Evolutionary conservation across 2,888 invertebrate genomes (phyloP).

Genomic region (Lagria hirta): DNA sequence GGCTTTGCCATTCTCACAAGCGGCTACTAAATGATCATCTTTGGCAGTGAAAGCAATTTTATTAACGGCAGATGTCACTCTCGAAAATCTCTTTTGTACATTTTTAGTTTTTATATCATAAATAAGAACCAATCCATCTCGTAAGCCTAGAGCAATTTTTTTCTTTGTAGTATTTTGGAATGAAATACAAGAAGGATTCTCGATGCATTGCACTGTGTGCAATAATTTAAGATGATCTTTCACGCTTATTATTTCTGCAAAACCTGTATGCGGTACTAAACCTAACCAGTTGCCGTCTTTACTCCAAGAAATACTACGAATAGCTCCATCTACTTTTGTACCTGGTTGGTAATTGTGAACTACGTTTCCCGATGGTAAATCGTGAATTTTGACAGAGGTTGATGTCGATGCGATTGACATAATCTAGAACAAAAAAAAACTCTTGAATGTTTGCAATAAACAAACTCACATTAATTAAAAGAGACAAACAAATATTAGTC

Average conservation of each 20-base stretch:
- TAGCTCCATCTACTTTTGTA: slow-evolving; percentile 40
- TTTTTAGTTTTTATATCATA: slow-evolving; percentile 49
- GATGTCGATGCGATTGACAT: slow-evolving; percentile 63
- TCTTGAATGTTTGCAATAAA: no score
- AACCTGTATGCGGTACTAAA: slow-evolving; percentile 46
- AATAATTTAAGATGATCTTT: slow-evolving; percentile 45
- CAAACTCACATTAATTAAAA: no score
- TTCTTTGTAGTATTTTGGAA: slow-evolving; percentile 50
- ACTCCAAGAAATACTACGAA: slow-evolving; percentile 50
- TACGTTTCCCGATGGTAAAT: slow-evolving; percentile 58
- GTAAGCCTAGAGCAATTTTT: slow-evolving; percentile 46
- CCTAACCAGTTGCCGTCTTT: slow-evolving; percentile 51
- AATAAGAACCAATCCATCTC: slow-evolving; percentile 45
- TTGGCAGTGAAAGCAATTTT: slow-evolving; percentile 46
- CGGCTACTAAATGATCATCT: slow-evolving; percentile 48
- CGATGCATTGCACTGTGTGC: slow-evolving; percentile 45
- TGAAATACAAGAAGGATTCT: slow-evolving; percentile 48
- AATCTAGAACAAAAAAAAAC: slow-evolving; percentile 30
- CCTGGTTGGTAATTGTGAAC: slow-evolving; percentile 55
- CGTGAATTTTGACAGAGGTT: slow-evolving; percentile 59
- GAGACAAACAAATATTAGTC: no score
- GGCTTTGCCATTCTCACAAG: slow-evolving; percentile 47
- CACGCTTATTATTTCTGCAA: slow-evolving; percentile 48
- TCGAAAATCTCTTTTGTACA: slow-evolving; percentile 44
- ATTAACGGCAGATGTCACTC: slow-evolving; percentile 39